These are phyloP conservation scores for Rhamnusium bicolor DNA, from an alignment of 2,888 invertebrate genomes.

Conservation along the genomic window DNA sequence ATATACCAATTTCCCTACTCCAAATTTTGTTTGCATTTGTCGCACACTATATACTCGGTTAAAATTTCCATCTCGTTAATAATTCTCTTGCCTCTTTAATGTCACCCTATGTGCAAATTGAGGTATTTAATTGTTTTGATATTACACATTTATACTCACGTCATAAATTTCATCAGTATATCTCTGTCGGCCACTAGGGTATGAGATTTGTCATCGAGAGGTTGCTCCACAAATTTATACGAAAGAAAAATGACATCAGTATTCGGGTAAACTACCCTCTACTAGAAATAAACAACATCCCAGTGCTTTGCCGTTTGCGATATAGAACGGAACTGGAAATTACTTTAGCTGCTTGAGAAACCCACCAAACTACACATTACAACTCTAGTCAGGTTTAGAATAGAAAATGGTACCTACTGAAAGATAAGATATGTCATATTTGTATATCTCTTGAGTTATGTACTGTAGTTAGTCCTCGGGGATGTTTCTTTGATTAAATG, in stretches of 20 bases:
- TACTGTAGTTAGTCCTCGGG: neutral
- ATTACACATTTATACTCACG: neutral
- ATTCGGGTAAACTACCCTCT: constrained; percentile 14
- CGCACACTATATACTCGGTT: too few relatives aligned
- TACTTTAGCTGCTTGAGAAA: neutral
- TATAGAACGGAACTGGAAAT: neutral
- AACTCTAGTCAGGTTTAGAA: neutral
- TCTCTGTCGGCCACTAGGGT: neutral
- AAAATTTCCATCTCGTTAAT: too few relatives aligned
- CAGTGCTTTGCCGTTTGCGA: neutral
- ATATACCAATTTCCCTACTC: too few relatives aligned
- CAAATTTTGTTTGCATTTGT: too few relatives aligned
- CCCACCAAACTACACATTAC: neutral
- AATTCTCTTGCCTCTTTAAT: neutral
- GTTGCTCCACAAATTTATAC: constrained; percentile 1
- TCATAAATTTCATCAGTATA: constrained; percentile 7
- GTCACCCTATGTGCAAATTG: neutral
- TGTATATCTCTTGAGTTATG: neutral
- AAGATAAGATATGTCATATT: neutral
- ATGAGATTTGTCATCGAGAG: constrained; percentile 1
- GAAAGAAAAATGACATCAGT: constrained; percentile 18
- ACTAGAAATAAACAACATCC: constrained; percentile 9
- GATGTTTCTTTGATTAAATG: neutral
- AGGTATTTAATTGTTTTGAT: neutral
- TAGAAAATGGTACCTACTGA: neutral